Conservation (phyloP, 2,113 vertebrate genomes). For the Siniperca chuatsi region DNA sequence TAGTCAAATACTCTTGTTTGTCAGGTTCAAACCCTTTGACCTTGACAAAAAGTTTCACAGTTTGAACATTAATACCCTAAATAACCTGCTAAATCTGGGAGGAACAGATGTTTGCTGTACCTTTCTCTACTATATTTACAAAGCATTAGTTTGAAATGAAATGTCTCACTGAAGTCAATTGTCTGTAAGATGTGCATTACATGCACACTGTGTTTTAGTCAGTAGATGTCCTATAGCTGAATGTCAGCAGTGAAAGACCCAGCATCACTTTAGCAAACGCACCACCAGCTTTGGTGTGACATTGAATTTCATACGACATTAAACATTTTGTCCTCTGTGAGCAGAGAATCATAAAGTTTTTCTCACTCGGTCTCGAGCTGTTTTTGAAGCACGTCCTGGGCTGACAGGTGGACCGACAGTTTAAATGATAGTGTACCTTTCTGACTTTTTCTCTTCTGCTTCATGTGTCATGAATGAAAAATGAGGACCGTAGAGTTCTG, state of each 20-base stretch:
- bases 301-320: slow-evolving; percentile 76
- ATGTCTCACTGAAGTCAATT: slow-evolving; percentile 25
- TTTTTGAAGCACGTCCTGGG: slow-evolving; percentile 24
- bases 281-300: slow-evolving; percentile 45
- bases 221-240: slow-evolving; percentile 33
- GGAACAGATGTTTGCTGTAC: neutral
- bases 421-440: slow-evolving; percentile 69
- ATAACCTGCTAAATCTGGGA: neutral
- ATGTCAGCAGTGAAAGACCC: slow-evolving; percentile 48
- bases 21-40: neutral
- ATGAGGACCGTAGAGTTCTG: slow-evolving; percentile 52
- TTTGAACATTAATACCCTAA: neutral
- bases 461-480: slow-evolving; percentile 57
- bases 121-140: neutral
- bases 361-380: slow-evolving; percentile 15
- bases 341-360: slow-evolving; percentile 43
- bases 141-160: neutral
- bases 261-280: slow-evolving; percentile 36
- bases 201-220: slow-evolving; percentile 31
- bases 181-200: slow-evolving; percentile 47
- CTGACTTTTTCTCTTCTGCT: slow-evolving; percentile 41
- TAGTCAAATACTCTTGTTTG: neutral
- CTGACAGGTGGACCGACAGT: slow-evolving; percentile 58
- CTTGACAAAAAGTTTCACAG: neutral
- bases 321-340: slow-evolving; percentile 69